Conservation (phyloP, 2,888 invertebrate species). For the Periphyllus acericola region DNA sequence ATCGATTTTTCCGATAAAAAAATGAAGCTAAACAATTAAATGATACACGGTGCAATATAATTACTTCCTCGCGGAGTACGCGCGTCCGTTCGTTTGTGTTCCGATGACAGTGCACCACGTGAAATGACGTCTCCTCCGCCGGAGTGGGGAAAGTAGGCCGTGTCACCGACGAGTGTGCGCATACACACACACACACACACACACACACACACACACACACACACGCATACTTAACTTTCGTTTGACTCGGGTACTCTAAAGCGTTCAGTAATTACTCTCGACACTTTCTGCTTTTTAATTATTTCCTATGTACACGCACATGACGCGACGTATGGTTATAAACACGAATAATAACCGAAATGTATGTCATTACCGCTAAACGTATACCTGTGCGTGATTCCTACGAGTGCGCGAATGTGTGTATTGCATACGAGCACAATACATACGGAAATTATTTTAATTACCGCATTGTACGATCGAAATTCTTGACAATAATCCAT, state of each 20-base stretch:
- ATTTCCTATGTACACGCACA: neutral
- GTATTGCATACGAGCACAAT: no score
- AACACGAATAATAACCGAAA: neutral
- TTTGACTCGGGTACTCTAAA: neutral
- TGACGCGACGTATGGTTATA: neutral
- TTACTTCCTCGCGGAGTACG: neutral
- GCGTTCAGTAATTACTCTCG: neutral
- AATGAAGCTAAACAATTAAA: no score
- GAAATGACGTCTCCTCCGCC: no score
- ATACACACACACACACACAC: neutral
- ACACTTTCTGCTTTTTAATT: constrained; percentile 2
- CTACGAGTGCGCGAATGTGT: neutral
- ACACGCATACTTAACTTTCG: neutral
- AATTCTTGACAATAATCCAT: neutral
- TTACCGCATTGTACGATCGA: neutral
- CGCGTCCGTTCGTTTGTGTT: no score
- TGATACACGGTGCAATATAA: no score
- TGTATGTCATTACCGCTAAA: neutral
- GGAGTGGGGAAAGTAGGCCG: neutral
- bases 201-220: neutral
- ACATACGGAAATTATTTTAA: neutral
- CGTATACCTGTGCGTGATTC: no score
- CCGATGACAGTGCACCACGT: no score
- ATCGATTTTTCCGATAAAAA: neutral
- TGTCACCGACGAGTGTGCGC: neutral